A percentile compares a stretch with the other conserved stretches of the same genome.
Evolutionary conservation across 2,888 invertebrate genomes (phyloP).

Genomic region (Acrobasis consociella): DNA sequence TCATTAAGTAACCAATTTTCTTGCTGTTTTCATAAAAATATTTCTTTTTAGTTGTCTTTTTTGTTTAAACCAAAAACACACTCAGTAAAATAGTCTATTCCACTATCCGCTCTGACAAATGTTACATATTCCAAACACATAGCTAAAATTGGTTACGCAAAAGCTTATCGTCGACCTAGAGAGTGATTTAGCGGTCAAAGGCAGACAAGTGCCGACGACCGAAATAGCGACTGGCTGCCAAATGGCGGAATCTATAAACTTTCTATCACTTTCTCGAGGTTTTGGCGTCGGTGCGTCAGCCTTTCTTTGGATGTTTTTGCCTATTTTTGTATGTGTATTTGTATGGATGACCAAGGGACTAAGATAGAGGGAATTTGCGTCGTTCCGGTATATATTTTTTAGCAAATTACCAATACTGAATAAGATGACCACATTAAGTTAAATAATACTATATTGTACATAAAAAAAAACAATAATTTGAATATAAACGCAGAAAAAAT

Average conservation of each 20-base stretch:
- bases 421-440: too few relatives aligned
- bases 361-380: background rate
- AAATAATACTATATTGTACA: too few relatives aligned
- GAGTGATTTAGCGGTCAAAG: conserved; percentile 2
- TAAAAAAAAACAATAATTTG: too few relatives aligned
- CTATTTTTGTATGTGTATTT: background rate
- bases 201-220: background rate
- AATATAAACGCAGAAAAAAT: too few relatives aligned
- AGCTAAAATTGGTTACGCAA: background rate
- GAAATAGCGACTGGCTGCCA: background rate
- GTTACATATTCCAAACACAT: background rate
- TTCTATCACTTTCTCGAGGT: conserved; percentile 1
- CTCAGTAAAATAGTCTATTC: too few relatives aligned
- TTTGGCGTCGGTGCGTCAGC: background rate
- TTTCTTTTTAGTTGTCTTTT: too few relatives aligned
- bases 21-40: too few relatives aligned
- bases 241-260: conserved; percentile 1
- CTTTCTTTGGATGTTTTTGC: background rate
- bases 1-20: too few relatives aligned
- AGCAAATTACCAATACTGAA: too few relatives aligned
- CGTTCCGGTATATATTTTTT: too few relatives aligned
- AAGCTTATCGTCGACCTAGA: background rate
- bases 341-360: background rate
- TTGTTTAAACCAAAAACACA: too few relatives aligned
- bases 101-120: too few relatives aligned